Evolutionary conservation across 1,140 invertebrate genomes (phyloP), one percentile per base, ranked within the genome.

Genomic region (Araneus ventricosus): DNA sequence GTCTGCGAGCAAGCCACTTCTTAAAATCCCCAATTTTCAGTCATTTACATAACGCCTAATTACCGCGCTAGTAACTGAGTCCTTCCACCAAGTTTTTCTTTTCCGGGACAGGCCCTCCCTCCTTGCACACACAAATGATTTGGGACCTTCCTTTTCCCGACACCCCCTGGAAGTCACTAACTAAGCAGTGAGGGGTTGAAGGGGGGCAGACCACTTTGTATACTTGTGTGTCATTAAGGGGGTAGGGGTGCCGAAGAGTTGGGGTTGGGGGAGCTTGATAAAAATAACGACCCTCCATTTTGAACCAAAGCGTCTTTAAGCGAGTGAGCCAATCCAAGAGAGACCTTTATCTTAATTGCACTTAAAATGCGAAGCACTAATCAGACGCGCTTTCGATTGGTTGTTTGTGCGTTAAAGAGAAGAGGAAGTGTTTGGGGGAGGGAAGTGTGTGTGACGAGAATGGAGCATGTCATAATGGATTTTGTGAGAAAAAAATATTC

Each of bases 41-140:
- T 88, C 86, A 88, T 88, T 88, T 88, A 88, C 86, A 88, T 88
- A 88, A 88, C 86, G 57, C 61, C 86, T 88, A 88, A 88, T 88
- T 88, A 88, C 59, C 30, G 37, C 22, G 61, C 22, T 39, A 17
- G 86, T 67, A 88, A 88, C 86, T 67, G 34, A 39, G 34, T 70
- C 37, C 20, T 59, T 67, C 61, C 8, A 8, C n/a, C 22, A 45
- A 88, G 57, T 88, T 88, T 61, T 59, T 86, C 57, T 61, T 59
- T 39, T 86, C 80, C 80, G 57, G n/a, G 27, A 61, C 20, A 27
- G 37, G 57, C 41, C 30, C 27, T 67, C 41, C 30, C 27, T 67
- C 63, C 63, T 67, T 67, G 27, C 63, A n/a, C 63, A 34, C 70
- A 75, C 70, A 75, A 75, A 75, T 75, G 70, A 75, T 75, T 75